These are phyloP conservation scores for Dorcus parallelipipedus DNA, from an alignment of 2,888 invertebrate genomes.

Conservation along the genomic window DNA sequence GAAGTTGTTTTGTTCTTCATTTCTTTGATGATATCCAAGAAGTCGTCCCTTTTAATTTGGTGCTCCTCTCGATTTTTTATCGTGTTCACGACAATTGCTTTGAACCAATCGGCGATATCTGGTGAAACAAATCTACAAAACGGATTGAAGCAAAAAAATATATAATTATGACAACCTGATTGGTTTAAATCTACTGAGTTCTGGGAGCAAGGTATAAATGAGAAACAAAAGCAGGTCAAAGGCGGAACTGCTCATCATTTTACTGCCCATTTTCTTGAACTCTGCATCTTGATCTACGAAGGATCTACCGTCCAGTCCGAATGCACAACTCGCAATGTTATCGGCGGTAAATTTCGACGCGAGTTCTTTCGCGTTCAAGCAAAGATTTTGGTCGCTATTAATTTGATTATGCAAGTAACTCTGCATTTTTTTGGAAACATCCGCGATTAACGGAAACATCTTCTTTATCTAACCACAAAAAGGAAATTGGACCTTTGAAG, in stretches of 20 bases:
- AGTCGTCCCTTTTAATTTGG: slow-evolving; percentile 47
- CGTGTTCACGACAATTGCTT: slow-evolving; percentile 35
- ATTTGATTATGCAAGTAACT: slow-evolving; percentile 3
- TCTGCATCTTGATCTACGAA: slow-evolving; percentile 36
- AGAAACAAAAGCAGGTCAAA: slow-evolving; percentile 5
- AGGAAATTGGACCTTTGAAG: too few species aligned
- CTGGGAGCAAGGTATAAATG: background rate
- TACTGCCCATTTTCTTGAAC: slow-evolving; percentile 30
- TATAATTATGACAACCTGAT: background rate
- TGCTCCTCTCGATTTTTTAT: slow-evolving; percentile 43
- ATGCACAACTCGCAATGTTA: slow-evolving; percentile 49
- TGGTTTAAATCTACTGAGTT: background rate
- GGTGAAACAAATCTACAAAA: background rate
- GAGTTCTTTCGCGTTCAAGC: slow-evolving; percentile 22
- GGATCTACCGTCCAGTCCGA: slow-evolving; percentile 48
- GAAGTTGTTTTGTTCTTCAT: slow-evolving; percentile 28
- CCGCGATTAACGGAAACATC: slow-evolving; percentile 9
- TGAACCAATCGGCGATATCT: slow-evolving; percentile 37
- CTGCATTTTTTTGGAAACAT: slow-evolving; percentile 2
- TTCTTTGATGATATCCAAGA: slow-evolving; percentile 46
- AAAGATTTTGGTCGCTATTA: background rate
- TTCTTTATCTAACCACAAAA: slow-evolving; percentile 3
- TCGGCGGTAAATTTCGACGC: slow-evolving; percentile 39
- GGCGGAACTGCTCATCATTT: slow-evolving; percentile 21
- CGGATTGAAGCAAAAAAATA: too few species aligned